phyloP scores from a whole-genome alignment of 2,797 vertebrate genomes.

The Gouania willdenowi region DNA sequence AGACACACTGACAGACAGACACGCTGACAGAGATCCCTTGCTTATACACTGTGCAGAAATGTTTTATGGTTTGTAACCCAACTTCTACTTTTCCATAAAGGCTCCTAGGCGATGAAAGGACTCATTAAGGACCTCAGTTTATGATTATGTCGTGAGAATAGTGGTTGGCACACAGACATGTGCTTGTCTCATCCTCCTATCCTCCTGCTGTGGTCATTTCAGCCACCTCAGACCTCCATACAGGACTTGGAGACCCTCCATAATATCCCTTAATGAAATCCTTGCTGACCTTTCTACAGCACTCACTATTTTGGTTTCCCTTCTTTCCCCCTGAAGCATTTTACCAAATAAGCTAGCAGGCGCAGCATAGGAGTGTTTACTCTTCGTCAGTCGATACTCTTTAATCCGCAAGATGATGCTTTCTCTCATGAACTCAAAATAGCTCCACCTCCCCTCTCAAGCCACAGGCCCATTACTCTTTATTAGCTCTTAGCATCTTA shows the following conservation, averaged over 20 bases:
- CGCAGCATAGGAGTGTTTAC: slow-evolving; percentile 57
- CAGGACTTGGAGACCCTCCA: slow-evolving; percentile 51
- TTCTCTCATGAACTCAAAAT: slow-evolving; percentile 71
- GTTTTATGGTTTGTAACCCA: no score
- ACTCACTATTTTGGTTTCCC: slow-evolving; percentile 21
- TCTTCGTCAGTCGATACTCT: slow-evolving; percentile 63
- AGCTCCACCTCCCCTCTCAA: slow-evolving; percentile 57
- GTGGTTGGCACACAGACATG: slow-evolving; percentile 71
- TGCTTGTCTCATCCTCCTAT: slow-evolving; percentile 53
- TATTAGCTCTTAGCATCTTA: slow-evolving; percentile 74
- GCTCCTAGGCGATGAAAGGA: slow-evolving; percentile 60
- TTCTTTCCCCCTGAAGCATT: slow-evolving; percentile 32
- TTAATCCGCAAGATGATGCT: slow-evolving; percentile 71
- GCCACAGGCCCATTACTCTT: slow-evolving; percentile 69
- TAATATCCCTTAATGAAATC: slow-evolving; percentile 45
- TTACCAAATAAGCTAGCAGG: slow-evolving; percentile 46
- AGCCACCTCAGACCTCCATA: slow-evolving; percentile 36
- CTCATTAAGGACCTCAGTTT: slow-evolving; percentile 69
- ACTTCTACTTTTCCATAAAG: slow-evolving; percentile 64
- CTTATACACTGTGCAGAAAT: no score
- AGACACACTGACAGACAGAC: no score
- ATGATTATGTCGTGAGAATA: slow-evolving; percentile 69
- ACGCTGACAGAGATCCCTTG: no score
- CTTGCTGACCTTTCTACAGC: slow-evolving; percentile 35
- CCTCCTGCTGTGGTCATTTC: slow-evolving; percentile 39